Evolutionary conservation across 2,888 invertebrate genomes (phyloP).

Genomic region (Lissonota sp.): DNA sequence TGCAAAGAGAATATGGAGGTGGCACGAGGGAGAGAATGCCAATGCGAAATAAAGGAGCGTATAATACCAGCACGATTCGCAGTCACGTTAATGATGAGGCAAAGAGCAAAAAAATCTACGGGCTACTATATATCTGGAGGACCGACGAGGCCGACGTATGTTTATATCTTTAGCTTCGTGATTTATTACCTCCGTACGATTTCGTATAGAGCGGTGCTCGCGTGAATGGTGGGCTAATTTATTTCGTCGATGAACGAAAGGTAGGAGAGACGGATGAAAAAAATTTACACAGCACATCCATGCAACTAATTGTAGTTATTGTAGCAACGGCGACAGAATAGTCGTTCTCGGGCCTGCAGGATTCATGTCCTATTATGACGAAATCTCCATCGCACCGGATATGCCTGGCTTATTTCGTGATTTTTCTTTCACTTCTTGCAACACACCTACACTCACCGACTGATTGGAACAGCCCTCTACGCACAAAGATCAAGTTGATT

Average conservation of each 20-base stretch:
- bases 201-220: constrained; percentile 14
- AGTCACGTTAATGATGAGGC: constrained; percentile 27
- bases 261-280: background rate
- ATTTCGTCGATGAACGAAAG: constrained; percentile 26
- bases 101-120: constrained; percentile 33
- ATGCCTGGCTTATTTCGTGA: constrained; percentile 12
- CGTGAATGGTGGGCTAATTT: constrained; percentile 52
- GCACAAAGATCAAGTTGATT: too few species aligned
- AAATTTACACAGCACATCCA: constrained; percentile 45
- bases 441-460: background rate
- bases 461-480: too few species aligned
- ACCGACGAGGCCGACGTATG: constrained; percentile 12
- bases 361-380: constrained; percentile 26
- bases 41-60: constrained; percentile 51
- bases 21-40: constrained; percentile 42
- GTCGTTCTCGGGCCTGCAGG: constrained; percentile 14
- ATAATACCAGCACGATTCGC: constrained; percentile 44
- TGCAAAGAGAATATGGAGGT: constrained; percentile 1
- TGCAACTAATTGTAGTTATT: constrained; percentile 57
- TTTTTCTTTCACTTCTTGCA: background rate
- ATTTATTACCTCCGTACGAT: constrained; percentile 5
- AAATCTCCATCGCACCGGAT: constrained; percentile 22
- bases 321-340: constrained; percentile 1
- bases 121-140: constrained; percentile 19
- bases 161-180: constrained; percentile 21